Evolutionary conservation across 2,888 invertebrate species (phyloP), one percentile per base, ranked within the genome.

Genomic region (Macrophya alboannulata): DNA sequence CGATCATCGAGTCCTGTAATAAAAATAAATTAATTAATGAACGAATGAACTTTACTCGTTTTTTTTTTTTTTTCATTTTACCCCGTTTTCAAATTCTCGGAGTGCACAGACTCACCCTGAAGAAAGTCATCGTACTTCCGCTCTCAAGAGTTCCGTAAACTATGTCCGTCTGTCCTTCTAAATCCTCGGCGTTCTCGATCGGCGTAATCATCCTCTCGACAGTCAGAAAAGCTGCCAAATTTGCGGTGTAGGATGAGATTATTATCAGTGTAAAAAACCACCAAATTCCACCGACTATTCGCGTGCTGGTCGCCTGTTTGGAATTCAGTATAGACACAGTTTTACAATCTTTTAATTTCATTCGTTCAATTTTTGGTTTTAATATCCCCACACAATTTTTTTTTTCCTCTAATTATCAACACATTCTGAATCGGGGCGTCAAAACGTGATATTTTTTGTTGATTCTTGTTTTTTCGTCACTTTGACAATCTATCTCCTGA

Each of bases 221-320:
- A 0, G 98, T 98, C 40, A 98, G 94, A 93, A 98, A 98, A 37
- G 98, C 98, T 0, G 98, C 98, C 89, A 98, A 94, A 93, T 98
- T 98, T 15, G 98, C 98, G 1, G 98, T 98, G 94, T 98, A 98
- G 3, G 98, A 98, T 0, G 98, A 97, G 88, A 98, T 97, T 89
- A 98, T 97, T 89, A 98, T 98, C 45, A 98, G 94, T 0, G 98
- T 98, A 93, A 98, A 98, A 92, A 98, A 98, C 97, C 98, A 98
- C 98, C 98, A 98, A 89, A 97, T 96, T 8, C 96, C 97, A 76
- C 97, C 97, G 0, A 98, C 97, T 86, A 98, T 97, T 84, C 98
- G 95, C 0, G 98, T 98, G 71, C 96, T 96, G 5, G 95, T 95
- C 0, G 96, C 95, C 96, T 96, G 90, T 65, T 31, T 31, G 86